Evolutionary conservation across 2,888 invertebrate genomes (phyloP), one percentile per base, ranked within the genome.

Genomic region (Incurvaria masculella): DNA sequence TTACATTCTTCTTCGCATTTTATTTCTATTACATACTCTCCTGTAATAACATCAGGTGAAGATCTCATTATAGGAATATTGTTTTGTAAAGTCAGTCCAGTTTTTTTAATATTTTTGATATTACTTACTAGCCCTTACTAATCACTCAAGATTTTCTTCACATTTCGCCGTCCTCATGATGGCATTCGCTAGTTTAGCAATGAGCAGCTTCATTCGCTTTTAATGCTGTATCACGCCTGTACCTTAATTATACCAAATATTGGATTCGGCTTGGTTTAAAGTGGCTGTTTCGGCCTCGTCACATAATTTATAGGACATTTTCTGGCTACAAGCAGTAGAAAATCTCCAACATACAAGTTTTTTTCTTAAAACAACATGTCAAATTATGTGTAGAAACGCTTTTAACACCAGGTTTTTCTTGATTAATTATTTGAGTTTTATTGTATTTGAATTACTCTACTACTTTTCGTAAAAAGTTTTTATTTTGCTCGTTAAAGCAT

Each of bases 31-130:
- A 33, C 33, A n/a, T 33, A 33, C 33, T 33, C 14, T 33, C 14
- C 33, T 33, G 33, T 11, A 33, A 23, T 23, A 10, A 39, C 51
- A 53, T 51, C 53, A 20, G 49, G 51, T 21, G 53, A 51, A n/a
- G 49, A 51, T 40, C 45, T 49, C 43, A 53, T 46, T 14, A 49
- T 42, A 19, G 48, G 50, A 48, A 46, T 42, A 11, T 8, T 2
- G 3, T 6, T 10, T 14, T 41, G 23, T 19, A 48, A 18, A 10
- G 8, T 40, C 11, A 45, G 11, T 8, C 46, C 42, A 45, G 45
- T 27, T 33, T 38, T 33, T 21, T 45, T 42, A n/a, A 45, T 49
- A 33, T 45, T 38, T 46, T 26, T 4, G n/a, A 18, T 42, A 21
- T 46, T 3, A 42, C 44, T 41, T 44, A 39, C 2, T 42, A 21